phyloP scores from a whole-genome alignment of 2,797 vertebrate genomes.

The Rhinatrema bivittatum region DNA sequence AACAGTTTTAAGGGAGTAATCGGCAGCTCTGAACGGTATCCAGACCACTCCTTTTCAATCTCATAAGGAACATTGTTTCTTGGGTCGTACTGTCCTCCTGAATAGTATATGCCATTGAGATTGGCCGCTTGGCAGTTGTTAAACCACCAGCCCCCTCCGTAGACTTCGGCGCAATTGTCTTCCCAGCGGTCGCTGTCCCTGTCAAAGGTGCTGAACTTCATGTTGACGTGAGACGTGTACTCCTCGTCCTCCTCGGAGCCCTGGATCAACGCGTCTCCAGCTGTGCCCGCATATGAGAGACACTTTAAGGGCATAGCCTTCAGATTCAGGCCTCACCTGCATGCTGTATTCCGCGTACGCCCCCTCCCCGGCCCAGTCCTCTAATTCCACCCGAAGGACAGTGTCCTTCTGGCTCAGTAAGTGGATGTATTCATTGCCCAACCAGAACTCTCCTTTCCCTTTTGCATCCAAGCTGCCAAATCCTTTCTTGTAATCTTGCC shows the following conservation, averaged over 20 bases:
- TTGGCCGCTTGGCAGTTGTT: slow-evolving; percentile 82
- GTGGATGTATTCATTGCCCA: slow-evolving; percentile 81
- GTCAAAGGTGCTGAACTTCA: slow-evolving; percentile 88
- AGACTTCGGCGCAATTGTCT: slow-evolving; percentile 74
- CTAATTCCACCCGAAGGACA: slow-evolving; percentile 77
- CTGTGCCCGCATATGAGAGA: slow-evolving; percentile 70
- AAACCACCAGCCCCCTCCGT: slow-evolving; percentile 93
- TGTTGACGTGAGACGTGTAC: slow-evolving; percentile 61
- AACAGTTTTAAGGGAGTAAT: slow-evolving; percentile 74
- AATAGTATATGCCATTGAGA: slow-evolving; percentile 80
- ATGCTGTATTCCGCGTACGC: slow-evolving; percentile 70
- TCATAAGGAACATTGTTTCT: slow-evolving; percentile 65
- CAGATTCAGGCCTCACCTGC: slow-evolving; percentile 63
- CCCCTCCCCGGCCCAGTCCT: slow-evolving; percentile 75
- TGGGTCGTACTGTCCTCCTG: slow-evolving; percentile 67
- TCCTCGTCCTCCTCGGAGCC: slow-evolving; percentile 54
- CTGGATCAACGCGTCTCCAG: slow-evolving; percentile 68
- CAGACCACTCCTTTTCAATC: slow-evolving; percentile 79
- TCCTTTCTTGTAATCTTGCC: slow-evolving; percentile 82
- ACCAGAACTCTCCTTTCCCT: slow-evolving; percentile 81
- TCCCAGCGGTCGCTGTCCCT: slow-evolving; percentile 72
- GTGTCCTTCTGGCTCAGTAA: slow-evolving; percentile 64
- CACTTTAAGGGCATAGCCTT: slow-evolving; percentile 68
- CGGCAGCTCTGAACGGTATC: slow-evolving; percentile 62
- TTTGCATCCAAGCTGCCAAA: slow-evolving; percentile 72